phyloP scores from a whole-genome alignment of 2,888 invertebrate genomes.

The Lysandra coridon region DNA sequence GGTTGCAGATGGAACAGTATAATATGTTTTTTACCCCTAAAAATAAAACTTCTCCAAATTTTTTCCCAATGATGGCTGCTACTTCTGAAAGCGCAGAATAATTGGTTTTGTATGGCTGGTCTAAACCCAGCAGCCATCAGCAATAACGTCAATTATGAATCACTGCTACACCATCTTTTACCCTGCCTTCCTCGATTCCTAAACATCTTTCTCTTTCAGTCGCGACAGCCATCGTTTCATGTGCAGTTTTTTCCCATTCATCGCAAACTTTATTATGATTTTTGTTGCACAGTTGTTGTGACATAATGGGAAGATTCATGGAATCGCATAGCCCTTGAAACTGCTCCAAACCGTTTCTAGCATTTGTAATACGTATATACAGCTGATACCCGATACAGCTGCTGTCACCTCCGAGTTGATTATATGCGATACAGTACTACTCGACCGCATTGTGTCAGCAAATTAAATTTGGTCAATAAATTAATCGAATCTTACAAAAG shows the following conservation, averaged over 20 bases:
- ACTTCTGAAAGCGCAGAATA: slow-evolving; percentile 42
- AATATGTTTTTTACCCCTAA: slow-evolving; percentile 41
- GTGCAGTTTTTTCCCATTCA: neutral
- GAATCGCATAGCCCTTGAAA: too few species aligned
- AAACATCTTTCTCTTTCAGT: slow-evolving; percentile 37
- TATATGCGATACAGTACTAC: too few species aligned
- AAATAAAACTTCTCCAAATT: slow-evolving; percentile 30
- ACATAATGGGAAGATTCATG: too few species aligned
- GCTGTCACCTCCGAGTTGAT: too few species aligned
- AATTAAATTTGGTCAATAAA: too few species aligned
- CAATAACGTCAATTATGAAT: slow-evolving; percentile 37
- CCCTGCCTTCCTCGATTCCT: slow-evolving; percentile 33
- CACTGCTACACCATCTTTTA: slow-evolving; percentile 12
- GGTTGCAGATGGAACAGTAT: slow-evolving; percentile 39
- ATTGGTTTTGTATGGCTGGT: slow-evolving; percentile 40
- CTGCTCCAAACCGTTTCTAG: too few species aligned
- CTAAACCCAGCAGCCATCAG: slow-evolving; percentile 41
- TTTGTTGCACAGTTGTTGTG: too few species aligned
- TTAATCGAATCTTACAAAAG: too few species aligned
- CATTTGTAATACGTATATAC: too few species aligned
- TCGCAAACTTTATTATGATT: too few species aligned
- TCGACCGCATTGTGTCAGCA: too few species aligned
- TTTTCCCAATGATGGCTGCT: slow-evolving; percentile 35
- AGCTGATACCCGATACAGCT: too few species aligned
- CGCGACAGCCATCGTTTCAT: slow-evolving; percentile 22